Evolutionary conservation across 2,888 invertebrate genomes (phyloP), one percentile per base, ranked within the genome.

Genomic region (Apantesis nais): DNA sequence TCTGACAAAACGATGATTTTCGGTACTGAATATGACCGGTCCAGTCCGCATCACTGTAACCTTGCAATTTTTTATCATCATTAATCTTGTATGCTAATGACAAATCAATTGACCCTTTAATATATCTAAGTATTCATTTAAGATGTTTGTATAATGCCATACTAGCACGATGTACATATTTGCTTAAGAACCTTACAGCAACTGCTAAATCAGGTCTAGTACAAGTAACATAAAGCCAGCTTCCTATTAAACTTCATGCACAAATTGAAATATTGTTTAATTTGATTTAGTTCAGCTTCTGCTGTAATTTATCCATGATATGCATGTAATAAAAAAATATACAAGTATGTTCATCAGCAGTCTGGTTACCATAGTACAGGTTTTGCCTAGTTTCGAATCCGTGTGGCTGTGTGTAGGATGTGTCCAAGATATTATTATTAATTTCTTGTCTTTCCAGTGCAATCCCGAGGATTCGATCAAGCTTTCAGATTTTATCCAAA

Each of bases 31-130:
- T 25, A 60, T 60, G 29, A 3, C 58, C 58, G 0, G 58, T 14
- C 14, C 58, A 60, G 25, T 60, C 58, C 29, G 58, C 58, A 29
- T 60, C 29, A 60, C 25, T 60, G 29, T 60, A 60, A 60, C 58
- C 58, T 29, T 25, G 58, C 29, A 60, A 12, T 34, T 34, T 34
- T 25, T 7, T 29, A 29, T 12, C 29, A n/a, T 3, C 11, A 60
- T 60, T 60, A 25, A 5, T 5, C 29, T 25, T 60, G 16, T 60
- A 60, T 2, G 12, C 11, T 29, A 2, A 60, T 5, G 58, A 60
- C 11, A 60, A 60, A 29, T 60, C 58, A 60, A 60, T 60, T 8
- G 58, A 25, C 4, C 58, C 58, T 29, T 29, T n/a, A 12, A 60
- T 29, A 60, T 60, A 60, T 12, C 29, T 60, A 9, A 60, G 25